Conservation (phyloP, 2,888 invertebrate species). For the Oasisia sp. region DNA sequence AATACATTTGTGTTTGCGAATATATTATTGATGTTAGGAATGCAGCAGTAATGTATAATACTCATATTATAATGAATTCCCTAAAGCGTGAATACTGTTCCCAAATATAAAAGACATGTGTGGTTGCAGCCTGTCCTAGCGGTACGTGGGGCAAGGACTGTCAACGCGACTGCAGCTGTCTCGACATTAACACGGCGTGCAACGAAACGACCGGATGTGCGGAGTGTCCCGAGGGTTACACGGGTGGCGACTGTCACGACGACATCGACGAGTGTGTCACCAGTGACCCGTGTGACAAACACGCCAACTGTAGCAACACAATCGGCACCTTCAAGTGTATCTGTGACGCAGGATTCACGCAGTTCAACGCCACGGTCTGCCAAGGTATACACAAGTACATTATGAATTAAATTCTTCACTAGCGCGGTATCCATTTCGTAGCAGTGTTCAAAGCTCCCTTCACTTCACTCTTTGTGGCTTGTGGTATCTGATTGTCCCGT, state of each 20-base stretch:
- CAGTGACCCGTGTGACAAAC: conserved; percentile 9
- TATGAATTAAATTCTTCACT: no score
- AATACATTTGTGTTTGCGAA: no score
- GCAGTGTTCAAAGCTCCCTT: no score
- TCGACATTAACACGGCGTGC: not conserved
- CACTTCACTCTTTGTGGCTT: not conserved
- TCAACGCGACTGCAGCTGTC: not conserved
- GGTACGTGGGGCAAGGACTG: conserved; percentile 21
- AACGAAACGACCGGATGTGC: not conserved
- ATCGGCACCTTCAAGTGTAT: conserved; percentile 14
- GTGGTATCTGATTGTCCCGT: no score
- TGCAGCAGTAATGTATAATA: not conserved
- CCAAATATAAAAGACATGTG: not conserved
- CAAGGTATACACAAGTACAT: not conserved
- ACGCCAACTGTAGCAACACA: conserved; percentile 19
- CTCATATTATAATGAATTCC: not conserved
- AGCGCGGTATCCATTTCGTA: no score
- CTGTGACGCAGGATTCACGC: conserved; percentile 8
- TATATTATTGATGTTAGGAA: not conserved
- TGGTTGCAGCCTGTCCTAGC: not conserved
- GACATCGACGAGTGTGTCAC: conserved; percentile 20
- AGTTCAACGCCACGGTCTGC: not conserved
- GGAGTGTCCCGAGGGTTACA: not conserved
- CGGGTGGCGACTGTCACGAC: conserved; percentile 17
- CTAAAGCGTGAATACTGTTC: not conserved